Conservation (phyloP, 2,113 vertebrate species). For the Eira barbara region DNA sequence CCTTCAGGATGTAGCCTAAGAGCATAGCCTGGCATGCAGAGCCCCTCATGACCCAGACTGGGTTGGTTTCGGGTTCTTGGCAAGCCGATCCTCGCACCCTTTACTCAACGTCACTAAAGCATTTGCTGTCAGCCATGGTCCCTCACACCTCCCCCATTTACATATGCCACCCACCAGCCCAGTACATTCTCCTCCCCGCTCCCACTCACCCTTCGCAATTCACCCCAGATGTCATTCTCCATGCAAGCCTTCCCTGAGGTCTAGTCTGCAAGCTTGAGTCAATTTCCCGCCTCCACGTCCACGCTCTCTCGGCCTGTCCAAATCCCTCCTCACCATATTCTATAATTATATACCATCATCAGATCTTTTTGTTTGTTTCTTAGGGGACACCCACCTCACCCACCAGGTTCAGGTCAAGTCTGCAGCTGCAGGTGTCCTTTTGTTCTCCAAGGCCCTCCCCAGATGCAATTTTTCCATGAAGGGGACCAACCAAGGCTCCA, state of each 20-base stretch:
- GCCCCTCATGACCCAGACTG: neutral
- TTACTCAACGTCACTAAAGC: neutral
- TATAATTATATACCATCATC: neutral
- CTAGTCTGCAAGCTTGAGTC: neutral
- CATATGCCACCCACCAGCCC: rapidly evolving
- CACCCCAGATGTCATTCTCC: neutral
- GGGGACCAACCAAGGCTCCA: neutral
- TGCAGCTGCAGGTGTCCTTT: neutral
- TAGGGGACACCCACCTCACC: neutral
- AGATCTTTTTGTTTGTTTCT: neutral
- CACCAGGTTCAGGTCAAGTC: neutral
- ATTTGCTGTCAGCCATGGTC: neutral
- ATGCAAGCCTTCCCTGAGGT: neutral
- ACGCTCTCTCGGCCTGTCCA: neutral
- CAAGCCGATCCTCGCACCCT: neutral
- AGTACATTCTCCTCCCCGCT: neutral
- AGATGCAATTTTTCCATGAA: neutral
- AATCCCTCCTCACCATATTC: neutral
- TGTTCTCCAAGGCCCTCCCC: neutral
- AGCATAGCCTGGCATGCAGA: neutral
- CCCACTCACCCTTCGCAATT: neutral
- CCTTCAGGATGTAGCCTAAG: neutral
- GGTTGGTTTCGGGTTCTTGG: neutral
- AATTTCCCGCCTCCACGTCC: neutral
- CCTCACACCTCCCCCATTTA: neutral